Percentiles rank a stretch among this genome's conserved stretches.
Conservation (phyloP, 2,113 vertebrate species). For the Taurulus bubalis region DNA sequence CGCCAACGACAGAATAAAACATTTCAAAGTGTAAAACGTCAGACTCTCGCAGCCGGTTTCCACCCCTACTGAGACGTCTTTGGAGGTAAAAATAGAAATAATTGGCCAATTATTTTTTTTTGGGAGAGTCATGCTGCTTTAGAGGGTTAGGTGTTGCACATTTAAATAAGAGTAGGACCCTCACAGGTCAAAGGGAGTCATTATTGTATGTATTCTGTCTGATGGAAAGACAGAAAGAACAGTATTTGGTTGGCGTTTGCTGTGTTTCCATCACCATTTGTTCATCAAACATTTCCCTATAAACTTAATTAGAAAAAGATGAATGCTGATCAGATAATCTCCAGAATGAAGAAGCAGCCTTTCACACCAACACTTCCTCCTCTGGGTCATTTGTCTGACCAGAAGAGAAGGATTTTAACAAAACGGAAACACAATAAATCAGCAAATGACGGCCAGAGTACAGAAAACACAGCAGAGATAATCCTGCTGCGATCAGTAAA, state of each 20-base stretch:
- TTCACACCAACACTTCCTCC: neutral
- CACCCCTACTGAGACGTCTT: neutral
- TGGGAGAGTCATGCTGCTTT: neutral
- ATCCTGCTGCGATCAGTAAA: neutral
- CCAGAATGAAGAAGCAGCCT: neutral
- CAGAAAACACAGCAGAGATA: neutral
- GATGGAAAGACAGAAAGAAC: neutral
- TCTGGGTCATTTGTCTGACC: neutral
- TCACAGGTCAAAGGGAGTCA: neutral
- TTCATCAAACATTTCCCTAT: neutral
- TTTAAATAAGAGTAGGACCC: neutral
- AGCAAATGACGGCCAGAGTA: neutral
- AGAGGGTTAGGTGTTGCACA: neutral
- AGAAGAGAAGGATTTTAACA: neutral
- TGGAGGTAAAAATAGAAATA: conserved; percentile 41
- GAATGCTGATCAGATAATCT: neutral
- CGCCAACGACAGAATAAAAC: neutral
- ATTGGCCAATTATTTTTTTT: neutral
- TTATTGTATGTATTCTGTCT: neutral
- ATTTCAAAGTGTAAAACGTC: conserved; percentile 6
- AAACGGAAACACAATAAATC: neutral
- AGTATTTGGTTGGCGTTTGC: neutral
- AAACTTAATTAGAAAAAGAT: neutral
- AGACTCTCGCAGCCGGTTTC: neutral
- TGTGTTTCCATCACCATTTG: neutral